Conservation (phyloP, 2,797 vertebrate species). For the Poecilia gillii region DNA sequence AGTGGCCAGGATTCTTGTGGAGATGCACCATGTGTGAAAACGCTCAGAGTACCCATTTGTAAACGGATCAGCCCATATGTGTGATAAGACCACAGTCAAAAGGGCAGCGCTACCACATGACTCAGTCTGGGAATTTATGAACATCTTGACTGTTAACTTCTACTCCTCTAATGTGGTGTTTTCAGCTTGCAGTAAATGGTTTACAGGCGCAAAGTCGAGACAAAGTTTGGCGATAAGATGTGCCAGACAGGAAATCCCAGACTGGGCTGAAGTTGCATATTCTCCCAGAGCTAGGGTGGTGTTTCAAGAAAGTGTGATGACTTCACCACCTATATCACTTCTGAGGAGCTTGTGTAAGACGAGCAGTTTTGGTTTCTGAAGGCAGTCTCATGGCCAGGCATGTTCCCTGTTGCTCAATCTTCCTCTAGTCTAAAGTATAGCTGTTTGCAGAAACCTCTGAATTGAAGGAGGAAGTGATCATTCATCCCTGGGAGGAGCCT, state of each 20-base stretch:
- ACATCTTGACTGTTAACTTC: slow-evolving; percentile 13
- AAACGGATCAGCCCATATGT: not conserved
- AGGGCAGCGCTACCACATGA: not conserved
- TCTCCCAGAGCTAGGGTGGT: slow-evolving; percentile 45
- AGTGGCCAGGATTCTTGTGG: not conserved
- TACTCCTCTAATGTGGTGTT: not conserved
- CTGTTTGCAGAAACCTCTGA: slow-evolving; percentile 47
- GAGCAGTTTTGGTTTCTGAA: slow-evolving; percentile 31
- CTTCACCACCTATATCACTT: slow-evolving; percentile 28
- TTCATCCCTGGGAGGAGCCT: slow-evolving; percentile 59
- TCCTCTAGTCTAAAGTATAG: slow-evolving; percentile 32
- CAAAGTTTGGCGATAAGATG: slow-evolving; percentile 35
- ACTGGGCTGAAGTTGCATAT: slow-evolving; percentile 33
- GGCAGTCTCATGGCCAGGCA: slow-evolving; percentile 38
- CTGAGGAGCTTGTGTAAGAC: slow-evolving; percentile 24
- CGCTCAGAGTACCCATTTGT: not conserved
- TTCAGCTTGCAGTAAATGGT: slow-evolving; percentile 28
- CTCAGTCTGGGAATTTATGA: slow-evolving; percentile 2
- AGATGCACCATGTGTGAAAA: not conserved
- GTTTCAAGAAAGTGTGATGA: slow-evolving; percentile 45
- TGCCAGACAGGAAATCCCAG: slow-evolving; percentile 55
- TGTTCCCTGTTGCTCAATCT: slow-evolving; percentile 61
- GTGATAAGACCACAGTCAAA: not conserved
- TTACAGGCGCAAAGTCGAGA: slow-evolving; percentile 35
- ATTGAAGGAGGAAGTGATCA: slow-evolving; percentile 66